phyloP scores from a whole-genome alignment of 1,140 invertebrate genomes.

The Drosophila oshimai region DNA sequence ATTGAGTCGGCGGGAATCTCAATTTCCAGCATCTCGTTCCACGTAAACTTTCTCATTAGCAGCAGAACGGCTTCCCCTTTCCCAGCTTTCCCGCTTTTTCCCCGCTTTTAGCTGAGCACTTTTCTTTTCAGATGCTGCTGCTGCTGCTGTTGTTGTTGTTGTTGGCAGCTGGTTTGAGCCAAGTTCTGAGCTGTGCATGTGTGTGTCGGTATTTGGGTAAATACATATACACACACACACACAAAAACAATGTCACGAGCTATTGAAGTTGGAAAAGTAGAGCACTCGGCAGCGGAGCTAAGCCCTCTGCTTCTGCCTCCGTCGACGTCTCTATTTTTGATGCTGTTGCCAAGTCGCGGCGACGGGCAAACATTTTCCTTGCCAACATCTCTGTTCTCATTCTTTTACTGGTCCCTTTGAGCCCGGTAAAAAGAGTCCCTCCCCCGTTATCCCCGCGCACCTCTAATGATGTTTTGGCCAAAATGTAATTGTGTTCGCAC shows the following conservation, averaged over 20 bases:
- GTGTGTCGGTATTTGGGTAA: constrained; percentile 23
- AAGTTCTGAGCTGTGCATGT: constrained; percentile 21
- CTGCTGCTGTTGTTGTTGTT: background rate
- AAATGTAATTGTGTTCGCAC: constrained; percentile 46
- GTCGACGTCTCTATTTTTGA: constrained; percentile 11
- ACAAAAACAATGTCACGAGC: constrained; percentile 77
- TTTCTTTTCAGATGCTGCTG: constrained; percentile 54
- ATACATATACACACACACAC: constrained; percentile 4
- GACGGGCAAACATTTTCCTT: constrained; percentile 62
- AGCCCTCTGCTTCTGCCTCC: constrained; percentile 22
- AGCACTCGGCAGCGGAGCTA: constrained; percentile 54
- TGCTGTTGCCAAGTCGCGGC: constrained; percentile 56
- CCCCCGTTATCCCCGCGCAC: background rate
- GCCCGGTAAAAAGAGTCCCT: constrained; percentile 22
- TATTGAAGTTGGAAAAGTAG: constrained; percentile 76
- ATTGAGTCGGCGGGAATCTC: constrained; percentile 36
- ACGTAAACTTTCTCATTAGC: constrained; percentile 43
- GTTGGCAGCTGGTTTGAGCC: constrained; percentile 27
- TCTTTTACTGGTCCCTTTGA: constrained; percentile 35
- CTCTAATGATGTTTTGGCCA: constrained; percentile 47
- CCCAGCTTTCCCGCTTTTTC: background rate
- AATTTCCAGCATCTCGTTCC: constrained; percentile 26
- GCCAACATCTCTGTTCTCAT: constrained; percentile 54
- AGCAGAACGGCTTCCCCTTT: constrained; percentile 3
- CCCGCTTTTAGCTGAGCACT: constrained; percentile 29